phyloP scores from a whole-genome alignment of 2,113 vertebrate species.

The Phyllostomus discolor region DNA sequence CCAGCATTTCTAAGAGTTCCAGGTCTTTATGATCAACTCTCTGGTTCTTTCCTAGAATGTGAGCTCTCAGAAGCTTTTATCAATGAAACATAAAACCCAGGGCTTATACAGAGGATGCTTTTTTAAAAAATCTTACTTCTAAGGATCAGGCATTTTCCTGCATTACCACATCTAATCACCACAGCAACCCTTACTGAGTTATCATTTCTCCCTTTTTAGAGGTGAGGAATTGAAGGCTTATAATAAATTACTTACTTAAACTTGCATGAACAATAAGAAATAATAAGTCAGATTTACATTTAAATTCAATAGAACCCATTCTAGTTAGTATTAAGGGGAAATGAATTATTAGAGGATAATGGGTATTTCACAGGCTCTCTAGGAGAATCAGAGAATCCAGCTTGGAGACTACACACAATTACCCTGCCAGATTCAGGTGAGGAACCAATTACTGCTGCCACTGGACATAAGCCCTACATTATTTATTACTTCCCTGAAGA shows the following conservation, averaged over 20 bases:
- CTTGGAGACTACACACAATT: background rate
- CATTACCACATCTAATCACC: background rate
- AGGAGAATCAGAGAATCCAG: background rate
- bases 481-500: background rate
- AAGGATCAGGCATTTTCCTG: background rate
- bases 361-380: background rate
- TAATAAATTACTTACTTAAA: background rate
- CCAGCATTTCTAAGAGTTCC: background rate
- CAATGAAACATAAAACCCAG: background rate
- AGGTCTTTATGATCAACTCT: background rate
- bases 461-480: background rate
- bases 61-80: background rate
- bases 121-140: background rate
- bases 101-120: background rate
- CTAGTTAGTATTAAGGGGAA: background rate
- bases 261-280: background rate
- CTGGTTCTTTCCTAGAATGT: background rate
- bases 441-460: background rate
- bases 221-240: background rate
- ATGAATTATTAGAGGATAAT: background rate
- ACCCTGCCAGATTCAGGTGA: background rate
- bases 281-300: background rate
- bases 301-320: background rate
- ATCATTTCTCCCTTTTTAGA: background rate
- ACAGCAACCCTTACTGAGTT: background rate